Evolutionary conservation across 2,797 vertebrate genomes (phyloP).

Genomic region (Pteropus rufus): DNA sequence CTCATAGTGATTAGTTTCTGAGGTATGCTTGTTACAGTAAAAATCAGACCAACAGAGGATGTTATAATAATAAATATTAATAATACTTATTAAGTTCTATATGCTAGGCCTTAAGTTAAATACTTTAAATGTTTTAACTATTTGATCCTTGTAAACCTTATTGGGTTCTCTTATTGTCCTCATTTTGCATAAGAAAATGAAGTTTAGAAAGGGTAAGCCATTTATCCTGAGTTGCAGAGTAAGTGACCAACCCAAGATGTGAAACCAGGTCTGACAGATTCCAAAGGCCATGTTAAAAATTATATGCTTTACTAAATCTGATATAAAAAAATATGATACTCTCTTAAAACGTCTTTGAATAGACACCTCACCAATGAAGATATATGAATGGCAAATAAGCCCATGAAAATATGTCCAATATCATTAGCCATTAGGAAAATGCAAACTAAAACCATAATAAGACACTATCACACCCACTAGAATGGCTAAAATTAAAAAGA

Average conservation of each 20-base stretch:
- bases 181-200: conserved; percentile 12
- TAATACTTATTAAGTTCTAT: neutral
- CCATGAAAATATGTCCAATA: neutral
- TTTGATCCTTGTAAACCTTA: neutral
- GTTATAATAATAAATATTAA: neutral
- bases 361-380: neutral
- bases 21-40: neutral
- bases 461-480: neutral
- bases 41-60: neutral
- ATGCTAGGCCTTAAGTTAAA: neutral
- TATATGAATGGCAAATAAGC: neutral
- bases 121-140: neutral
- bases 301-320: neutral
- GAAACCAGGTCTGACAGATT: neutral
- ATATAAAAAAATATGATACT: neutral
- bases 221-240: neutral
- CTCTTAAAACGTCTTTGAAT: neutral
- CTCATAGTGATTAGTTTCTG: neutral
- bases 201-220: neutral
- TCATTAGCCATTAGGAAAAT: neutral
- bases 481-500: neutral
- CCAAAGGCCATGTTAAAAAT: neutral
- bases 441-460: neutral
- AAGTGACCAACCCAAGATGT: neutral
- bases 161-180: neutral